Percentiles rank a stretch among this genome's conserved stretches.
Evolutionary conservation across 1,140 invertebrate genomes (phyloP).

Genomic region (Pissodes strobi): DNA sequence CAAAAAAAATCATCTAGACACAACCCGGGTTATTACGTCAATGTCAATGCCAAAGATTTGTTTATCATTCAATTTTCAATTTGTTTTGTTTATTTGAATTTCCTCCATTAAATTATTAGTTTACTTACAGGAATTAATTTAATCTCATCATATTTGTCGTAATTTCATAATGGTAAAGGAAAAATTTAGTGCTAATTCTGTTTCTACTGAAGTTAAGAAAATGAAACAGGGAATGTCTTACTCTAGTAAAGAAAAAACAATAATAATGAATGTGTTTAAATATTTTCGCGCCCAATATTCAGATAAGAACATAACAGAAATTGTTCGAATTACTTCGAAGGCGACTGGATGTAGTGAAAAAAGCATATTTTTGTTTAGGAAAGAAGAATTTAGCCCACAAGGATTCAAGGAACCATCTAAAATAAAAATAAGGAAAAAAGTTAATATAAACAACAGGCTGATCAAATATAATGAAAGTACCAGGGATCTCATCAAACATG

Average conservation of each 20-base stretch:
- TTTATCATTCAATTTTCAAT: too few species aligned
- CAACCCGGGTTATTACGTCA: too few species aligned
- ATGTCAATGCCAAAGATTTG: too few species aligned
- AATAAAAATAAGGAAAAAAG: conserved; percentile 48
- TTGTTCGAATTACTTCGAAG: conserved; percentile 47
- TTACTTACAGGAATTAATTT: too few species aligned
- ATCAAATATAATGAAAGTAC: conserved; percentile 50
- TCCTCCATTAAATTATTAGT: too few species aligned
- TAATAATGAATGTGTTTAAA: conserved; percentile 53
- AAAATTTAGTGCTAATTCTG: background rate
- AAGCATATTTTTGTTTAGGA: conserved; percentile 52
- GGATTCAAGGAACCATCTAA: conserved; percentile 51
- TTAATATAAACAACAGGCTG: conserved; percentile 51
- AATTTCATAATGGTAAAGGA: background rate
- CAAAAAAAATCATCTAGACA: too few species aligned
- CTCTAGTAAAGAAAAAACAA: conserved; percentile 51
- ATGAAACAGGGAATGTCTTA: conserved; percentile 55
- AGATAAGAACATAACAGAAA: conserved; percentile 49
- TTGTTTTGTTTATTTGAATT: too few species aligned
- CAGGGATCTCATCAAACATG: conserved; percentile 43
- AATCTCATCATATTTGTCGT: too few species aligned
- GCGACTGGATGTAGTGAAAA: conserved; percentile 53
- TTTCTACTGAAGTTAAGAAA: conserved; percentile 43
- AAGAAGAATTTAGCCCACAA: conserved; percentile 49
- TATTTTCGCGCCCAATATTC: conserved; percentile 47